Conservation (phyloP, 2,888 invertebrate species). For the Diplazon laetatorius region DNA sequence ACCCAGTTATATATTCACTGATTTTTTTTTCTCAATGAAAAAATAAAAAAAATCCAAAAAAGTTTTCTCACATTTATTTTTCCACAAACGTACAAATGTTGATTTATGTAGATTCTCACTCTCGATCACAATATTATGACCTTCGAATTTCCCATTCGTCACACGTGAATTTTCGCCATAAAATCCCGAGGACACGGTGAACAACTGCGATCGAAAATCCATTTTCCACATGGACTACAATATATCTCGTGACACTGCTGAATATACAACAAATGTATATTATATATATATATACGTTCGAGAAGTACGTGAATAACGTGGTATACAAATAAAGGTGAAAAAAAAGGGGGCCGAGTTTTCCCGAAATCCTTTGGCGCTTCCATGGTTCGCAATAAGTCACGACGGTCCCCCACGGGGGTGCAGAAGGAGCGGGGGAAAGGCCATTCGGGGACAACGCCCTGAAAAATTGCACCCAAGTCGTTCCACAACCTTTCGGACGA, state of each 20-base stretch:
- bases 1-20: no score
- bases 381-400: constrained; percentile 43
- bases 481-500: constrained; percentile 36
- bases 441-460: constrained; percentile 44
- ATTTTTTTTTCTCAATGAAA: no score
- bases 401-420: neutral
- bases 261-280: constrained; percentile 15
- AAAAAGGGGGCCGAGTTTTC: constrained; percentile 32
- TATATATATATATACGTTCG: constrained; percentile 11
- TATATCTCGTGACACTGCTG: constrained; percentile 5
- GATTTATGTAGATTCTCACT: neutral
- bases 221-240: constrained; percentile 21
- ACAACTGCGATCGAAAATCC: constrained; percentile 8
- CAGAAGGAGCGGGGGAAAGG: no score
- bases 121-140: constrained; percentile 21
- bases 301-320: constrained; percentile 51
- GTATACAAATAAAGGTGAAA: constrained; percentile 3
- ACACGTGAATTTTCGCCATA: neutral
- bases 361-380: constrained; percentile 23
- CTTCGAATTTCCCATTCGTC: neutral
- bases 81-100: neutral
- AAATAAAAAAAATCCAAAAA: no score
- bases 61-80: neutral
- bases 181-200: neutral
- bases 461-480: constrained; percentile 36